These are phyloP conservation scores for Clupea harengus DNA, from an alignment of 2,113 vertebrate genomes.

Conservation along the genomic window DNA sequence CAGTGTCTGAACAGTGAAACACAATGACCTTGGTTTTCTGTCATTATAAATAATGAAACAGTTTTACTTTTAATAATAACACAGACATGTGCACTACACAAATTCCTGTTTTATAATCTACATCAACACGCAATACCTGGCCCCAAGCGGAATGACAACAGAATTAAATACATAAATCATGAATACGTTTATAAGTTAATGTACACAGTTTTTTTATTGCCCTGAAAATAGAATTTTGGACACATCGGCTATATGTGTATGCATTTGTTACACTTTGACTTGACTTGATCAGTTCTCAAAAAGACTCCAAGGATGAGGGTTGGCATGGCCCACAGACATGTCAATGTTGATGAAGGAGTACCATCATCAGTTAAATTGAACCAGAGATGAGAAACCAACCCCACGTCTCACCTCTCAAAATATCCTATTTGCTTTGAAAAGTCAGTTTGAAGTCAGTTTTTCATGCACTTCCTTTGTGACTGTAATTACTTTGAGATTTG, in stretches of 20 bases:
- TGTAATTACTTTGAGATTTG: too few relatives aligned
- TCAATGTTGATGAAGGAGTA: neutral
- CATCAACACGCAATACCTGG: neutral
- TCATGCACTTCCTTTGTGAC: too few relatives aligned
- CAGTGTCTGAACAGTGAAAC: neutral
- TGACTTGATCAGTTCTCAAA: neutral
- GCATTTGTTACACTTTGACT: neutral
- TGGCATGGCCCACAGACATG: neutral
- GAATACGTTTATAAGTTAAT: neutral
- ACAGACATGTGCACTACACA: neutral
- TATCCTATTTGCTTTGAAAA: too few relatives aligned
- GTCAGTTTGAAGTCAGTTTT: too few relatives aligned
- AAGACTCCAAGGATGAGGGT: neutral
- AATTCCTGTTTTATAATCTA: too few relatives aligned
- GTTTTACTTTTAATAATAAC: neutral
- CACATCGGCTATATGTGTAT: neutral
- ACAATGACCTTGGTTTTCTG: neutral
- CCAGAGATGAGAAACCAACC: too few relatives aligned
- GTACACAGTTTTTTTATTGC: neutral
- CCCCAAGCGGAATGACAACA: neutral
- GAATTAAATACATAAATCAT: neutral
- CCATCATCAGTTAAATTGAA: too few relatives aligned
- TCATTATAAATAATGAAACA: neutral
- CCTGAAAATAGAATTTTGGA: neutral
- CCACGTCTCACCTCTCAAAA: too few relatives aligned